phyloP scores from a whole-genome alignment of 1,140 invertebrate species.

The Apis mellifera region Amel_HAv3.1 CM009941.2:7612501-7613000 shows the following conservation, averaged over 20 bases:
- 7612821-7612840: slow-evolving; percentile 62
- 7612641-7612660: slow-evolving; percentile 79
- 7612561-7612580: slow-evolving; percentile 75
- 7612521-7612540: slow-evolving; percentile 80
- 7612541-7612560: slow-evolving; percentile 44
- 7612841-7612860: slow-evolving; percentile 73
- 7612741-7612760: slow-evolving; percentile 5
- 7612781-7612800: slow-evolving; percentile 77
- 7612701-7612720: slow-evolving; percentile 37
- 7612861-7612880: slow-evolving; percentile 79
- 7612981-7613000: neutral
- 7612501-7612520: slow-evolving; percentile 71
- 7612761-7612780: slow-evolving; percentile 51
- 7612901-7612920: slow-evolving; percentile 68
- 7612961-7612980: slow-evolving; percentile 6
- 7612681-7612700: slow-evolving; percentile 22
- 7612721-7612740: neutral
- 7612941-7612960: slow-evolving; percentile 25
- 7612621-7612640: slow-evolving; percentile 73
- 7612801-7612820: slow-evolving; percentile 80
- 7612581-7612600: slow-evolving; percentile 80
- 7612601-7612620: slow-evolving; percentile 60
- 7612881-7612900: slow-evolving; percentile 81
- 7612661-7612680: slow-evolving; percentile 74
- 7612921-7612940: slow-evolving; percentile 38